Conservation (phyloP, 2,113 vertebrate species). For the Megaceryle torquata region DNA sequence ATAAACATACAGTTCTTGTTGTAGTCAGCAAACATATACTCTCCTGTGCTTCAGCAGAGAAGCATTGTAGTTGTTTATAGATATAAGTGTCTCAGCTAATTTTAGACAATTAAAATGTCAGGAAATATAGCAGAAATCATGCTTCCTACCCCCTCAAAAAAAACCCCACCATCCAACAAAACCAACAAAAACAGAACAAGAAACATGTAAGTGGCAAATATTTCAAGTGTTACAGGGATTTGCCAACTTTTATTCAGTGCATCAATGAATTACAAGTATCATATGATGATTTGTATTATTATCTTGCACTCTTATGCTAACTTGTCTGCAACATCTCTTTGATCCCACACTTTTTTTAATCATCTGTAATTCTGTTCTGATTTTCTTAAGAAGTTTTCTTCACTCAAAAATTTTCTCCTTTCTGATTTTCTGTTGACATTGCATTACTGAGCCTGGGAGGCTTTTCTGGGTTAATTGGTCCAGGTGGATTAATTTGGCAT, state of each 20-base stretch:
- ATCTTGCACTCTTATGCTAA: neutral
- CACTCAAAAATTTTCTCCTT: conserved; percentile 61
- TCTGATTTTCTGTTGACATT: conserved; percentile 80
- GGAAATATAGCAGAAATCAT: too few relatives aligned
- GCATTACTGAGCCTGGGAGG: conserved; percentile 70
- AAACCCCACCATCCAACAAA: neutral
- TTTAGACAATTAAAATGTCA: neutral
- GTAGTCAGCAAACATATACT: neutral
- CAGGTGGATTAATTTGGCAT: conserved; percentile 83
- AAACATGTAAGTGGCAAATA: neutral
- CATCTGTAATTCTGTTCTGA: conserved; percentile 55
- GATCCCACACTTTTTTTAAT: conserved; percentile 55
- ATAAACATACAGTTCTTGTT: neutral
- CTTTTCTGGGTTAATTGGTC: conserved; percentile 83
- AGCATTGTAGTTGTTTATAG: neutral
- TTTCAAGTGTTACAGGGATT: neutral
- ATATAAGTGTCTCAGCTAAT: neutral
- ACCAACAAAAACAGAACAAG: neutral
- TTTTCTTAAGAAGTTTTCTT: conserved; percentile 65
- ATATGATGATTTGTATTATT: neutral
- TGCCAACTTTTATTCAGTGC: neutral
- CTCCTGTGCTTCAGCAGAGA: neutral
- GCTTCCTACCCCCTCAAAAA: rapidly evolving
- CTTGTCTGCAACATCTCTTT: conserved; percentile 49
- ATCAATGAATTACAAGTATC: neutral